These are phyloP conservation scores for Hippotragus niger DNA, from an alignment of 2,113 vertebrate species.

Conservation along the genomic window DNA sequence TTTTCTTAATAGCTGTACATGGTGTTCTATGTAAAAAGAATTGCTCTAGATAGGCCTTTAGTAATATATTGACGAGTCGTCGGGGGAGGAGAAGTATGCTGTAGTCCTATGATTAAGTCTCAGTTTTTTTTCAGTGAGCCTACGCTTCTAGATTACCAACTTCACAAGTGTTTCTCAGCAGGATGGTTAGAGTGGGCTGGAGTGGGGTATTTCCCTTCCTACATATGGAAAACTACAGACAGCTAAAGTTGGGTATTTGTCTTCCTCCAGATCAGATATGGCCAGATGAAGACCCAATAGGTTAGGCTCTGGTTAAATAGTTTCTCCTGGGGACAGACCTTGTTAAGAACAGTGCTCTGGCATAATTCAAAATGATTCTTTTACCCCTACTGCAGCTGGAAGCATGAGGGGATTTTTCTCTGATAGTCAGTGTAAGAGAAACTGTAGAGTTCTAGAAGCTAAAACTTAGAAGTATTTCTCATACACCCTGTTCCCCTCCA, in stretches of 20 bases:
- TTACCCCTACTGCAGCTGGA: background rate
- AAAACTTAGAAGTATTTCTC: background rate
- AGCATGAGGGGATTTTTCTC: background rate
- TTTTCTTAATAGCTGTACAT: background rate
- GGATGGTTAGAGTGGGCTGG: background rate
- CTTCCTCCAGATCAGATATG: background rate
- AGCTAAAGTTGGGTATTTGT: background rate
- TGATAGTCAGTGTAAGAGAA: background rate
- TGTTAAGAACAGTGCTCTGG: background rate
- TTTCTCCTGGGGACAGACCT: background rate
- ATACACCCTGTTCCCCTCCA: background rate
- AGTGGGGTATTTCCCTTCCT: background rate
- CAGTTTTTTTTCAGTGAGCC: background rate
- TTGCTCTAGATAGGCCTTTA: background rate
- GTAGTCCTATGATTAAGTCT: background rate
- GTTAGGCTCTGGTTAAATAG: background rate
- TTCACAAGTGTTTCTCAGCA: background rate
- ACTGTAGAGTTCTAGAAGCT: background rate
- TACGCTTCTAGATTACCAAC: too few species aligned
- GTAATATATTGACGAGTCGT: background rate
- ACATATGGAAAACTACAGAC: background rate
- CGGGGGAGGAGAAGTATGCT: background rate
- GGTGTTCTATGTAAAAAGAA: background rate
- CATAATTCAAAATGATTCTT: background rate
- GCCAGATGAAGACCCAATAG: background rate